These are phyloP conservation scores for Zaprionus ghesquierei DNA, from an alignment of 1,140 invertebrate species.

Conservation along the genomic window DNA sequence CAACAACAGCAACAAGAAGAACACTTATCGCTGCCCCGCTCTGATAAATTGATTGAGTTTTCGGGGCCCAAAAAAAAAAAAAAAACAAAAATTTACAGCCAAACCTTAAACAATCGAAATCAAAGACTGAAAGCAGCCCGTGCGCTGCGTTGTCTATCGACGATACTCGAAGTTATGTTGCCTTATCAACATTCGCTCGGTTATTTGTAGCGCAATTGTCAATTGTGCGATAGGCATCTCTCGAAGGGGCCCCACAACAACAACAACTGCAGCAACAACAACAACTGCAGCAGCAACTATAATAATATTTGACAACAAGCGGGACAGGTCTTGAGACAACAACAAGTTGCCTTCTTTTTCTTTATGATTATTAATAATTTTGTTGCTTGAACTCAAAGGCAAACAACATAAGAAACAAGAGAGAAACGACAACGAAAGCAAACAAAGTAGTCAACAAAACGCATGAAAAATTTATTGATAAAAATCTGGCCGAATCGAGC, in stretches of 20 bases:
- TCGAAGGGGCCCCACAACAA: constrained; percentile 1
- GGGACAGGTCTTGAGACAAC: constrained; percentile 44
- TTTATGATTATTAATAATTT: constrained; percentile 46
- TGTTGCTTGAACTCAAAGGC: constrained; percentile 18
- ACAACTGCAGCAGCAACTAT: constrained; percentile 11
- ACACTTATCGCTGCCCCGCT: constrained; percentile 54
- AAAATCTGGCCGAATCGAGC: constrained; percentile 15
- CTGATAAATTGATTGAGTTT: constrained; percentile 78
- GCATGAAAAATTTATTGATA: constrained; percentile 43
- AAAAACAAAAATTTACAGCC: constrained; percentile 18
- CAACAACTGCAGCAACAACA: constrained; percentile 15
- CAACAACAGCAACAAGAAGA: constrained; percentile 22
- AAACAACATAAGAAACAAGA: constrained; percentile 16
- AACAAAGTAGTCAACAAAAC: constrained; percentile 10
- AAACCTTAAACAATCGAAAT: constrained; percentile 42
- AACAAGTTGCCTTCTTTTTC: constrained; percentile 26
- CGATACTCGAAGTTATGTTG: constrained; percentile 49
- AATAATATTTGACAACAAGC: constrained; percentile 26
- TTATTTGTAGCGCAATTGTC: constrained; percentile 75
- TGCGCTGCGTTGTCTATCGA: constrained; percentile 48
- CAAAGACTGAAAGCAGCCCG: constrained; percentile 25
- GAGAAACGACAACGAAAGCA: neutral
- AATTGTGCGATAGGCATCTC: constrained; percentile 72
- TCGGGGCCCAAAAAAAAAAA: neutral
- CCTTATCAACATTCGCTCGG: constrained; percentile 52